Percentiles rank a stretch among this genome's conserved stretches.
Evolutionary conservation across 2,888 invertebrate genomes (phyloP).

Genomic region (Synergus umbraculus): DNA sequence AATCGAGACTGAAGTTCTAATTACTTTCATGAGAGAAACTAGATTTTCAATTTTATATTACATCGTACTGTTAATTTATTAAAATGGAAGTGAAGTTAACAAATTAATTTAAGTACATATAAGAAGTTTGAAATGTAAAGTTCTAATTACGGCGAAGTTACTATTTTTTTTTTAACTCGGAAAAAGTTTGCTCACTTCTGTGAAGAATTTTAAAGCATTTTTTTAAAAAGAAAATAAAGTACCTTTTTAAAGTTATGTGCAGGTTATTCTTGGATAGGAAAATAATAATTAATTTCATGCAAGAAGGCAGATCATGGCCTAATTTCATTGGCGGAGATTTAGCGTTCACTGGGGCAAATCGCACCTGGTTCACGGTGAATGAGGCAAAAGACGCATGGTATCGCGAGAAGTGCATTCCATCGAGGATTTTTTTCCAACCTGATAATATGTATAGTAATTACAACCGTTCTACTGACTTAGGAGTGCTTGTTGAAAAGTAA

Average conservation of each 20-base stretch:
- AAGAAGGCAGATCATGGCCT: slow-evolving; percentile 8
- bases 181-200: background rate
- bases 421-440: background rate
- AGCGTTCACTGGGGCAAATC: slow-evolving; percentile 24
- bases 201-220: background rate
- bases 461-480: background rate
- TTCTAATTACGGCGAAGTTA: background rate
- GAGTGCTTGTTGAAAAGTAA: background rate
- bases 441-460: background rate
- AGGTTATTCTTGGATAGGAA: background rate
- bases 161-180: background rate
- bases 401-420: background rate
- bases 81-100: background rate
- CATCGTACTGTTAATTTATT: background rate
- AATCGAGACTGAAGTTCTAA: background rate
- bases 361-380: slow-evolving; percentile 16
- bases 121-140: background rate
- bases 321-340: slow-evolving; percentile 8
- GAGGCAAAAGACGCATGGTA: background rate
- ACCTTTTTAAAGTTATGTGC: background rate
- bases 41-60: background rate
- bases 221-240: background rate
- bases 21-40: background rate
- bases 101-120: background rate
- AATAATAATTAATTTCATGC: background rate